These are phyloP conservation scores for Chunga burmeisteri DNA, from an alignment of 2,113 vertebrate genomes.

Conservation along the genomic window DNA sequence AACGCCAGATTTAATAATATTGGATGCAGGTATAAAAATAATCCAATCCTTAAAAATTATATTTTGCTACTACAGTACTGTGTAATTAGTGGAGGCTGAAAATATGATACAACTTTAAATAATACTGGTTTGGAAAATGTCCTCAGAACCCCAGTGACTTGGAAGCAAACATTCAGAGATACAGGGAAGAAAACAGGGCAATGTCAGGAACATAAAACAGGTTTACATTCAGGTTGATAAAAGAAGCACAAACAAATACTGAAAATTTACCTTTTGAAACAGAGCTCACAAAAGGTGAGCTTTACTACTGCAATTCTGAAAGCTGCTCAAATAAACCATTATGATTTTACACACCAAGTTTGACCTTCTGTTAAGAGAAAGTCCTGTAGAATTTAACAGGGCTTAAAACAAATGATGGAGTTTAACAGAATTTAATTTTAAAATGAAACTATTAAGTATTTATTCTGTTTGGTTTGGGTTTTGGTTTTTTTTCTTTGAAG, in stretches of 20 bases:
- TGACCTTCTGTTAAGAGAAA: not conserved
- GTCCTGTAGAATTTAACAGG: not conserved
- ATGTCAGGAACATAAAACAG: slow-evolving; percentile 26
- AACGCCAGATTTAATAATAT: slow-evolving; percentile 79
- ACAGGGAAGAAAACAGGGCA: slow-evolving; percentile 37
- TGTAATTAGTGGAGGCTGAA: slow-evolving; percentile 75
- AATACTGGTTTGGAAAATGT: slow-evolving; percentile 66
- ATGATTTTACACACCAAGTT: not conserved
- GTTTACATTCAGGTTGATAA: slow-evolving; percentile 36
- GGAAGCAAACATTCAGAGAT: slow-evolving; percentile 54
- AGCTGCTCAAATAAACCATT: slow-evolving; percentile 10
- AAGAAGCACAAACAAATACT: slow-evolving; percentile 34
- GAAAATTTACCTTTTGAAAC: not conserved
- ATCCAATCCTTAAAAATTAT: slow-evolving; percentile 79
- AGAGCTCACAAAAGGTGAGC: not conserved
- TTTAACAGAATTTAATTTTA: not conserved
- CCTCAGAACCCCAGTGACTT: slow-evolving; percentile 50
- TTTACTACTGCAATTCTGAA: not conserved
- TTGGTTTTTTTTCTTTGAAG: not conserved
- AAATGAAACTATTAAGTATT: not conserved
- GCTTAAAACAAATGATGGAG: not conserved
- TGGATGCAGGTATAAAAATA: slow-evolving; percentile 81
- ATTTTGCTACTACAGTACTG: slow-evolving; percentile 78
- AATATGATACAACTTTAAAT: slow-evolving; percentile 80
- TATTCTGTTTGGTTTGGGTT: not conserved